Base-by-base conservation (phyloP, 2,888 invertebrate species). In the Hipparchia sbordonii region DNA sequence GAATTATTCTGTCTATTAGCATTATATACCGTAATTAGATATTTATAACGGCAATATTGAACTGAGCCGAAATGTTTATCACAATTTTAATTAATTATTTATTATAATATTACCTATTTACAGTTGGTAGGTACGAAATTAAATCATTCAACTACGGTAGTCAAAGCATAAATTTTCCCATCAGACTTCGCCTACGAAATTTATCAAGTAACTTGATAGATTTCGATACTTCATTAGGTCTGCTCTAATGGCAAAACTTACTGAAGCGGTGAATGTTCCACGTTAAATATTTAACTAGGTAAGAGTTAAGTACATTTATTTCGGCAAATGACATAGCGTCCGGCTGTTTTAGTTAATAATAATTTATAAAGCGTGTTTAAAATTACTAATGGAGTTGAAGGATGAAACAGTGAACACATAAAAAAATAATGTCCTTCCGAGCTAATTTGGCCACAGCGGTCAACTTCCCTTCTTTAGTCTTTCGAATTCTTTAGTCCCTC, bases 161-260 rank as follows among this genome's bases (percentile, higher is more conserved):
- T 46, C 62, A 51, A 48, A 48, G 33, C 61, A 67, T 52, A 67
- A 72, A 71, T 72, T 71, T 69, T 67, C 69, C 71, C 69, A 71
- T 69, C 54, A 76, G 66, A 63, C 56, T 61, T 33, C 61, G 71
- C 60, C 63, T 74, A 71, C 69, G 69, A 76, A 76, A 74, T 65
- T 72, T 72, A 71, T 72, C 76, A 72, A 75, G 72, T 62, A 72
- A 74, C 73, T 73, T 76, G 75, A 75, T 79, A 78, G 71, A 75
- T 75, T 75, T 75, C 75, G 74, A 72, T 74, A 71, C 72, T 74
- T 76, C 76, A 76, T 72, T 72, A 74, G 73, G 65, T 62, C 67
- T 70, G 70, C 71, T 73, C 71, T 68, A 72, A 72, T 73, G 72
- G 72, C 73, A 62, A 74, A 76, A 76, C 67, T 72, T 71, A 62